phyloP scores from a whole-genome alignment of 1,140 invertebrate genomes.

The Ostrea edulis region DNA sequence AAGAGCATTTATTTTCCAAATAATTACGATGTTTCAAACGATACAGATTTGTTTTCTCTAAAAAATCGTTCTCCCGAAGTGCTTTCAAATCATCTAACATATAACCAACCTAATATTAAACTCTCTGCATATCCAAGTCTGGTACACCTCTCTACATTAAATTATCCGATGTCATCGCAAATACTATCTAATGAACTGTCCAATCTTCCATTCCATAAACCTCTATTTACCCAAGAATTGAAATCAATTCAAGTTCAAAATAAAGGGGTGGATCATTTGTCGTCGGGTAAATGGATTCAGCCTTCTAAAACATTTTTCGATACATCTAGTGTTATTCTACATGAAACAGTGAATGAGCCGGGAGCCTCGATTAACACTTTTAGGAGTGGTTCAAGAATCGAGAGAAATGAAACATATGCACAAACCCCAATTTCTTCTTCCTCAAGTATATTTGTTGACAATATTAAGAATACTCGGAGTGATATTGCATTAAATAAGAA shows the following conservation, averaged over 20 bases:
- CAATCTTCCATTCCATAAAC: background rate
- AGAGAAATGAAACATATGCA: no score
- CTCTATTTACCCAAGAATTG: background rate
- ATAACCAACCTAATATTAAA: background rate
- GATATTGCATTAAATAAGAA: no score
- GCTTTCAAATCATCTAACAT: background rate
- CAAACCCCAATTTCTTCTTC: no score
- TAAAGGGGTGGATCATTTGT: background rate
- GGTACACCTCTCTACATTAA: background rate
- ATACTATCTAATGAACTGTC: background rate
- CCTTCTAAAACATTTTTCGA: background rate
- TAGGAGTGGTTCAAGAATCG: no score
- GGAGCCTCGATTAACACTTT: background rate
- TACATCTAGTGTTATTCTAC: background rate
- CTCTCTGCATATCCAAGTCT: background rate
- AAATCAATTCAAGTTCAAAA: background rate
- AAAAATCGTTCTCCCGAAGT: background rate
- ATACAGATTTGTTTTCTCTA: background rate
- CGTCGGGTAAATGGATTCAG: background rate
- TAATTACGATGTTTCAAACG: background rate
- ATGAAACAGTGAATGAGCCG: background rate
- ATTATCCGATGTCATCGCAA: background rate
- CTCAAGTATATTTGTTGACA: no score
- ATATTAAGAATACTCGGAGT: no score
- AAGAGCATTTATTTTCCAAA: constrained; percentile 4